phyloP scores from a whole-genome alignment of 2,888 invertebrate species.

The Catocala sponsa region DNA sequence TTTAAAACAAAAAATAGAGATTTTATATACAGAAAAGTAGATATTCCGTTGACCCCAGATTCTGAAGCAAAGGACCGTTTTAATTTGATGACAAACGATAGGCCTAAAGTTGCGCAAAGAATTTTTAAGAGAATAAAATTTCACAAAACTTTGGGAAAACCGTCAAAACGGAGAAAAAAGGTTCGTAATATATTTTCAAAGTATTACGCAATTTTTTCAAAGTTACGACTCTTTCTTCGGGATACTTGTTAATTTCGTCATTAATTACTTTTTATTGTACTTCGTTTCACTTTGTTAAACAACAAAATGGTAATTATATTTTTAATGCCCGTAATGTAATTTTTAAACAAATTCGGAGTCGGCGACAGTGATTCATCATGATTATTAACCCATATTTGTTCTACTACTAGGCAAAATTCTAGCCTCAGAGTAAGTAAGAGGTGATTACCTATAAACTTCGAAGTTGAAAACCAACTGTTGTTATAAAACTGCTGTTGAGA shows the following conservation, averaged over 20 bases:
- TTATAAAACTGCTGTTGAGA: too few species aligned
- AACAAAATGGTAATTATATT: conserved; percentile 5
- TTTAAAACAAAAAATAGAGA: too few species aligned
- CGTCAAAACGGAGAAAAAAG: conserved; percentile 2
- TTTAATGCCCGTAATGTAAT: neutral
- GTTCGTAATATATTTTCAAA: conserved; percentile 4
- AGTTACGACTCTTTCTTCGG: conserved; percentile 3
- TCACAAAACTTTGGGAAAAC: neutral
- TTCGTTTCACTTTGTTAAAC: conserved; percentile 3
- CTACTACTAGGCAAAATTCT: too few species aligned
- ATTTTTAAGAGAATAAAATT: conserved; percentile 7
- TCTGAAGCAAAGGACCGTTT: conserved; percentile 7
- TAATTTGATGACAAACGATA: conserved; percentile 9
- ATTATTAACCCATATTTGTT: too few species aligned
- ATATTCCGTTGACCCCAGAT: too few species aligned
- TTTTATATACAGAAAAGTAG: too few species aligned
- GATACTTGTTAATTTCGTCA: conserved; percentile 8
- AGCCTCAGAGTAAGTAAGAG: too few species aligned
- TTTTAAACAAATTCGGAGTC: too few species aligned
- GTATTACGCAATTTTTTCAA: conserved; percentile 4
- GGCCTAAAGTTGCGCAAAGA: neutral
- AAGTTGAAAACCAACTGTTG: too few species aligned
- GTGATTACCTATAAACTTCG: too few species aligned
- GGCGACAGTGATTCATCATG: too few species aligned
- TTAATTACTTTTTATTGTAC: conserved; percentile 10